Evolutionary conservation across 2,113 vertebrate species (phyloP), one percentile per base, ranked within the genome.

Genomic region (Chionis minor): DNA sequence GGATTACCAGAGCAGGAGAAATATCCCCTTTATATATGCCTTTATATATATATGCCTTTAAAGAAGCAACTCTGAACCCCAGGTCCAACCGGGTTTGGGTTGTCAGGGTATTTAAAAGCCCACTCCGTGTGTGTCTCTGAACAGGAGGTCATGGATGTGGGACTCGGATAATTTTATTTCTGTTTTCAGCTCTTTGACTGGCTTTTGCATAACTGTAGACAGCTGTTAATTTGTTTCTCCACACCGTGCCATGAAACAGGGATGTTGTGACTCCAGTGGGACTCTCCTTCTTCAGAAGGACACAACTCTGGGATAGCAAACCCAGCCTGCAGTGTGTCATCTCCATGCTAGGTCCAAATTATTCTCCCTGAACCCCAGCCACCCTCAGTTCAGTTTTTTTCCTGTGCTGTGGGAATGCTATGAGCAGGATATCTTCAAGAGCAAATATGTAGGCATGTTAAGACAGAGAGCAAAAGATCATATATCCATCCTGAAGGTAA

Each of bases 21-120:
- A 26, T 49, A 54, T 1, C 7, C 4, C 4, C 3, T 73, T 67
- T 49, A 11, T 54, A 1, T 32, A 14, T 18, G 4, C 23, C 49
- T 62, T 62, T 14, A 26, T 5, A 3, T 59, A 11, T 5, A 28
- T 15, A 8, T 9, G 14, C 24, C 14, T 69, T 75, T 79, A 26
- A 7, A 33, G 28, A 58, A 62, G 12, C 54, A 73, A 2, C 12
- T 69, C 22, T 4, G 4, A 13, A 49, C 35, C 20, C 21, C 35
- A n/a, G 11, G 5, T 42, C n/a, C 0, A 0, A n/a, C 26, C 2
- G 2, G 38, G 32, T 62, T 62, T 42, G 24, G 5, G 27, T n/a
- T 65, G 47, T 40, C 26, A 14, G 35, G 27, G 8, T 59, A 14
- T 83, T 84, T 67, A 40, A 91, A 75, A 72, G 30, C 30, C 44